phyloP scores from a whole-genome alignment of 2,888 invertebrate species.

The Orthosia gothica region DNA sequence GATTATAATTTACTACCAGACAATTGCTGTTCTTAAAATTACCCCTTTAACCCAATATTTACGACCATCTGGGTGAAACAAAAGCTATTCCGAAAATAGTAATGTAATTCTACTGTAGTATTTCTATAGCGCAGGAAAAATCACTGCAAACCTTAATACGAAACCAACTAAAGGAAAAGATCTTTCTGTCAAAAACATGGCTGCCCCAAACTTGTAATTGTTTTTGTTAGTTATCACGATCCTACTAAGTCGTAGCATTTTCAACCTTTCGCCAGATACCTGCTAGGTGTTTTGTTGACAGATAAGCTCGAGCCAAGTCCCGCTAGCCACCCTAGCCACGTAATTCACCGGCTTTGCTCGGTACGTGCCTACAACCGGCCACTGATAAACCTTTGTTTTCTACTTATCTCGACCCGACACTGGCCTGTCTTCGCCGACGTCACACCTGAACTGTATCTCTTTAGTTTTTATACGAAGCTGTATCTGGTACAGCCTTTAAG shows the following conservation, averaged over 20 bases:
- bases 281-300: conserved; percentile 83
- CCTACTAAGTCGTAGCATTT: conserved; percentile 49
- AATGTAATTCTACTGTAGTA: neutral
- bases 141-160: neutral
- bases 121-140: neutral
- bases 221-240: conserved; percentile 48
- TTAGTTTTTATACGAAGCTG: conserved; percentile 55
- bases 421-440: conserved; percentile 70
- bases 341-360: conserved; percentile 82
- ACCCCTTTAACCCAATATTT: too few species aligned
- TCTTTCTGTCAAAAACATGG: conserved; percentile 11
- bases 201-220: conserved; percentile 32
- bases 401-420: conserved; percentile 80
- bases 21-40: too few species aligned
- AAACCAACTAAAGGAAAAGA: conserved; percentile 24
- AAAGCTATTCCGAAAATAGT: conserved; percentile 12
- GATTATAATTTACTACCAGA: too few species aligned
- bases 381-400: conserved; percentile 85
- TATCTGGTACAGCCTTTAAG: conserved; percentile 22
- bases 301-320: conserved; percentile 86
- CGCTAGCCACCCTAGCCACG: conserved; percentile 71
- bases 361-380: conserved; percentile 79
- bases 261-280: conserved; percentile 70
- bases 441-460: conserved; percentile 77
- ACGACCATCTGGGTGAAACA: neutral